Base-by-base conservation (phyloP, 2,888 invertebrate genomes). In the Eulithis prunata region DNA sequence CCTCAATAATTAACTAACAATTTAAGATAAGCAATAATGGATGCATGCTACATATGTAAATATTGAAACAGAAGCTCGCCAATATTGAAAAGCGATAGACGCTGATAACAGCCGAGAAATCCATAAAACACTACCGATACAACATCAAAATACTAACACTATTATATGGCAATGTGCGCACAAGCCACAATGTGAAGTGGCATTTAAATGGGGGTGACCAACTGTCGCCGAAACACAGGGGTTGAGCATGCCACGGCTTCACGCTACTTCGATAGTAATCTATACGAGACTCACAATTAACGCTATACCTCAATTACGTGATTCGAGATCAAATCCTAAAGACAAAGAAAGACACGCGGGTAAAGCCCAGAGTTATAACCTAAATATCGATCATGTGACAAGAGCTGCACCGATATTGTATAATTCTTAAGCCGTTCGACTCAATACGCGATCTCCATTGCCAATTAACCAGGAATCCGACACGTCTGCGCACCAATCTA, bases 401-500 rank as follows among this genome's bases (percentile, higher is more conserved):
- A 63, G 47, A 60, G 62, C 52, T 61, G 49, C 41, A 56, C 41
- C 14, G 46, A 59, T 64, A 51, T 67, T 65, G 57, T 66, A 61
- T 66, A 66, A 70, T 70, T 68, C 57, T 66, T 66, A 72, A 78
- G 70, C 66, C 68, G 72, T 77, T 75, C 75, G 73, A 85, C 86
- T 85, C 82, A 83, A 85, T 87, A 86, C 86, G 76, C 83, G 85
- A 89, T 91, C 86, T 85, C 83, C 82, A 83, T 86, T 91, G 91
- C 91, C 91, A 92, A 93, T 93, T 92, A 93, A 91, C 87, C 82
- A 90, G 88, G 91, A 91, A 90, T 91, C 89, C 91, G 85, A 90
- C 91, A 87, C 91, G 93, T 90, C 91, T 90, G 92, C 91, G 91
- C 90, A 87, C 88, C 91, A 88, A 91, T 92, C 93, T 92, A 93